These are phyloP conservation scores for Lerema accius DNA, from an alignment of 1,140 invertebrate species.

Conservation along the genomic window DNA sequence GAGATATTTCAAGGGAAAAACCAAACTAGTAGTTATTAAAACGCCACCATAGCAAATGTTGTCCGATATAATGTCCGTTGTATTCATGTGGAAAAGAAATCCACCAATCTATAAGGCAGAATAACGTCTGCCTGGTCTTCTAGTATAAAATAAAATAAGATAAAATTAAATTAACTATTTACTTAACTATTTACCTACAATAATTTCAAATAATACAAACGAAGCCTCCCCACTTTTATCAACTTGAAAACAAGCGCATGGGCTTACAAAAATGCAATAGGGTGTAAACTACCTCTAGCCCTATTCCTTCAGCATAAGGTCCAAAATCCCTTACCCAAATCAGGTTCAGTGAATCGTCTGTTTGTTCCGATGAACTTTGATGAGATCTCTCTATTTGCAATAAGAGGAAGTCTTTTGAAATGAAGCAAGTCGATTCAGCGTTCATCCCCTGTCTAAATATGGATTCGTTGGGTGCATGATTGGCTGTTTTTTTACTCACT, in stretches of 20 bases:
- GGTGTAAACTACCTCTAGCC: not conserved
- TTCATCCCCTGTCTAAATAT: conserved; percentile 12
- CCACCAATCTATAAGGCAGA: too few species aligned
- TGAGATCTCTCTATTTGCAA: conserved; percentile 23
- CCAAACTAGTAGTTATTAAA: too few species aligned
- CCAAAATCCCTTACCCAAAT: not conserved
- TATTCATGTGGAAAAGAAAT: too few species aligned
- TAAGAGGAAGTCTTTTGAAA: conserved; percentile 9
- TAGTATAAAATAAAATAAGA: too few species aligned
- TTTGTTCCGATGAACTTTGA: conserved; percentile 23
- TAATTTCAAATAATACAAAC: conserved; percentile 17
- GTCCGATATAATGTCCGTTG: too few species aligned
- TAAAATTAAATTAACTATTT: too few species aligned
- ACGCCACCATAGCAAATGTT: too few species aligned
- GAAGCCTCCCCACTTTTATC: conserved; percentile 23
- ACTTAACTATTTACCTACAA: too few species aligned
- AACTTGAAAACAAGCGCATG: conserved; percentile 30
- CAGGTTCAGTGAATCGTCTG: not conserved
- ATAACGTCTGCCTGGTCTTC: too few species aligned
- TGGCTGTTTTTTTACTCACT: not conserved
- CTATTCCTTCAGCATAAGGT: too few species aligned
- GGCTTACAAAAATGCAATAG: conserved; percentile 21
- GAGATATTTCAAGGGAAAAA: too few species aligned
- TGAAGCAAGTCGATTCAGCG: not conserved
- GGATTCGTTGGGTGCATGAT: conserved; percentile 8